phyloP scores from a whole-genome alignment of 2,113 vertebrate genomes.

The Etheostoma spectabile region DNA sequence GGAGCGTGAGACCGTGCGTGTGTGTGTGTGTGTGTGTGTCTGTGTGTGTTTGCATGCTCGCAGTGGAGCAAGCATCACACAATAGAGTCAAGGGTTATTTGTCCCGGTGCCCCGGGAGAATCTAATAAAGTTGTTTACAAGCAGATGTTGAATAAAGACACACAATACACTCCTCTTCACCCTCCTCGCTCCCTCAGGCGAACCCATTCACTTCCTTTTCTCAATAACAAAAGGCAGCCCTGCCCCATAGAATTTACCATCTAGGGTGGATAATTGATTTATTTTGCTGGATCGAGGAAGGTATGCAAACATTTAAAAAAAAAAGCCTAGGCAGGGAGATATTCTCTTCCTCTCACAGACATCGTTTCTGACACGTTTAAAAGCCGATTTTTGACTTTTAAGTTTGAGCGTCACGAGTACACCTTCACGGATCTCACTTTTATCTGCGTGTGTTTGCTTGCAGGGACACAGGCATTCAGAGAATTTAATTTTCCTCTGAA shows the following conservation, averaged over 20 bases:
- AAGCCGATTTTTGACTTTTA: background rate
- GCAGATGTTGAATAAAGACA: conserved; percentile 60
- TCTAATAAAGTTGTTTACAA: conserved; percentile 75
- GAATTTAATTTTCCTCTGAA: background rate
- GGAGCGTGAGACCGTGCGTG: conserved; percentile 1
- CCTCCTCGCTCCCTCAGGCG: conserved; percentile 14
- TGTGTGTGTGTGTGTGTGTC: background rate
- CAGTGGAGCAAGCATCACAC: conserved; percentile 11
- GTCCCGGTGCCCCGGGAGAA: conserved; percentile 28
- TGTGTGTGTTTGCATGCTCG: background rate
- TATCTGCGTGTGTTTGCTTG: background rate
- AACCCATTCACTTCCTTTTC: conserved; percentile 35
- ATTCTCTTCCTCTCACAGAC: background rate
- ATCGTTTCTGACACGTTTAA: background rate
- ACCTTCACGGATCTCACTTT: background rate
- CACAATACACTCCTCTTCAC: conserved; percentile 41
- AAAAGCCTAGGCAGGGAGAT: too few relatives aligned
- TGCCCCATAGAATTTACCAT: conserved; percentile 61
- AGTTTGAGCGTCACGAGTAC: background rate
- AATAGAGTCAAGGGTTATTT: conserved; percentile 50
- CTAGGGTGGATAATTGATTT: conserved; percentile 74
- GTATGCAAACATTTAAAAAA: background rate
- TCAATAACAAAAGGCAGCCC: conserved; percentile 16
- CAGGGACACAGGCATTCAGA: background rate
- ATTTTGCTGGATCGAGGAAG: conserved; percentile 6